Percentiles rank a stretch among this genome's conserved stretches.
Conservation (phyloP, 2,888 invertebrate genomes). For the Scrobipalpa costella region DNA sequence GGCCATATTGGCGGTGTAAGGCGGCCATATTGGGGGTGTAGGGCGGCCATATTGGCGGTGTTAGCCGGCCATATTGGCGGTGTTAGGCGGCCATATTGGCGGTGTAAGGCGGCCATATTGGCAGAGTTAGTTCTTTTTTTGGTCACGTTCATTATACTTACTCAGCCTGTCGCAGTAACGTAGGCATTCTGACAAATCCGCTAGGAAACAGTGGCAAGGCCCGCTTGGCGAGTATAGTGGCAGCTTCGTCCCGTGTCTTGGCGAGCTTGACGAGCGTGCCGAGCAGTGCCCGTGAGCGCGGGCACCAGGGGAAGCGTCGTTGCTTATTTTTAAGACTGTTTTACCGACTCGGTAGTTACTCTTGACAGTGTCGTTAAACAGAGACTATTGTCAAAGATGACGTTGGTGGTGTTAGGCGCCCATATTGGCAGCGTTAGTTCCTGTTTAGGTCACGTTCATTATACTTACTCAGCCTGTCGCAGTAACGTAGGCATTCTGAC, state of each 20-base stretch:
- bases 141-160: slow-evolving; percentile 47
- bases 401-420: no score
- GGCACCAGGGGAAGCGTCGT: slow-evolving; percentile 88
- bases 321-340: no score
- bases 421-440: neutral
- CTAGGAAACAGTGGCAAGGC: slow-evolving; percentile 85
- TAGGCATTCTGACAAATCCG: slow-evolving; percentile 84
- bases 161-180: slow-evolving; percentile 77
- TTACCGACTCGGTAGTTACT: neutral
- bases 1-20: no score
- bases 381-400: neutral
- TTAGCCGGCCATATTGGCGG: no score
- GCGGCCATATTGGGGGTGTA: no score
- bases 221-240: slow-evolving; percentile 78
- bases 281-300: slow-evolving; percentile 40
- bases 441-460: neutral
- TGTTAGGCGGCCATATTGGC: no score
- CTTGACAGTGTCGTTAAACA: neutral
- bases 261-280: slow-evolving; percentile 31
- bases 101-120: neutral
- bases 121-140: neutral
- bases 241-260: slow-evolving; percentile 51
- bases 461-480: slow-evolving; percentile 74
- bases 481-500: slow-evolving; percentile 81
- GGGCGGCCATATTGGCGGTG: no score